Evolutionary conservation across 2,113 vertebrate species (phyloP), one percentile per base, ranked within the genome.

Genomic region (Serilophus lunatus): DNA sequence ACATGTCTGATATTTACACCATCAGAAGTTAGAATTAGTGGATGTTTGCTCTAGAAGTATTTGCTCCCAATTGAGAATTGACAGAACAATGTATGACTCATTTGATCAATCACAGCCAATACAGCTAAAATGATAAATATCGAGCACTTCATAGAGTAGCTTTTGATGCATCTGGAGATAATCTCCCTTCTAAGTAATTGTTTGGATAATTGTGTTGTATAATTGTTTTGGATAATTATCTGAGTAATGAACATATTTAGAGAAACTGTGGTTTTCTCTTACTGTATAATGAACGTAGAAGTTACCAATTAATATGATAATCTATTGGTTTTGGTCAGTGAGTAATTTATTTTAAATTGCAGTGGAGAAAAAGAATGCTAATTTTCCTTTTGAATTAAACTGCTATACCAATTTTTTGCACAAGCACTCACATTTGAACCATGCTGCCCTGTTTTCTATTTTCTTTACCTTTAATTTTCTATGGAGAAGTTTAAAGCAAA

Each of bases 321-420:
- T 90, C 92, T 96, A 83, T 96, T 92, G 85, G 71, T 74, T 96
- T 94, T 92, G 93, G 92, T 95, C 93, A 96, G 85, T 22, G 84
- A 86, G 63, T 90, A 60, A 86, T 76, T 76, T 83, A 47, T 93
- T 92, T 93, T 78, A 84, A 93, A 93, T 91, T 89, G 60, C 40
- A 86, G 53, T 82, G 54, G 38, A 90, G 78, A 13, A 91, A 93
- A 94, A 79, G 57, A 89, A 26, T 77, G 42, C 44, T 90, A 60
- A 83, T 94, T 86, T n/a, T 80, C 36, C 40, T 82, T 70, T 59
- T 80, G 84, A 79, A 81, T 88, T 83, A 71, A 92, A 78, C 61
- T 71, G 56, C 47, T 88, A 10, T 71, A 75, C 68, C 33, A 78
- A 66, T 78, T 88, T 3, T 7, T 40, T 90, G 49, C 14, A n/a